These are phyloP conservation scores for Microplitis demolitor DNA, from an alignment of 1,140 invertebrate genomes.

Conservation along the genomic window DNA sequence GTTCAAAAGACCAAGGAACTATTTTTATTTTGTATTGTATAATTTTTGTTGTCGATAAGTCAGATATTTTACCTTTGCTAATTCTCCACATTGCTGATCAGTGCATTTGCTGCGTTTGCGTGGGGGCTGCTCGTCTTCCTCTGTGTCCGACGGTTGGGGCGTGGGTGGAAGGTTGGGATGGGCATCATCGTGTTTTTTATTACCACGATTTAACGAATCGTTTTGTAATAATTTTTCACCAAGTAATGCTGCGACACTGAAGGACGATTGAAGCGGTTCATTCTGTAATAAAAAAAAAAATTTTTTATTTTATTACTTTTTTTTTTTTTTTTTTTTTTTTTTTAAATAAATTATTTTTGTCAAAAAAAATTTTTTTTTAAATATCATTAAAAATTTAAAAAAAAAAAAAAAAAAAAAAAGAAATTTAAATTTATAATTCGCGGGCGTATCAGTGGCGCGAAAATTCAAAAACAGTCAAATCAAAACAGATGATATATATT, in stretches of 20 bases:
- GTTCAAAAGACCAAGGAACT: not conserved
- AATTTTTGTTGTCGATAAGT: not conserved
- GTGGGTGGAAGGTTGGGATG: constrained; percentile 53
- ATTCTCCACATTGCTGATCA: constrained; percentile 43
- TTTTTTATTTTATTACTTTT: not conserved
- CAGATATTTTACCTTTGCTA: constrained; percentile 51
- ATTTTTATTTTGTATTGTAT: no score
- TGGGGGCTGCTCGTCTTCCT: constrained; percentile 57
- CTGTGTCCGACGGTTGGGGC: constrained; percentile 62
- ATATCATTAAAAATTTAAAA: not conserved
- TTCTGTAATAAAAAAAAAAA: constrained; percentile 42
- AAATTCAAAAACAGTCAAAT: constrained; percentile 29
- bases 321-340: not conserved
- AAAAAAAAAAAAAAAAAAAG: no score
- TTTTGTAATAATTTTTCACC: constrained; percentile 45
- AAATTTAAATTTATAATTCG: constrained; percentile 39
- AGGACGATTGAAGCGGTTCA: constrained; percentile 52
- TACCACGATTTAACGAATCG: not conserved
- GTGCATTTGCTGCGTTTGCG: constrained; percentile 43
- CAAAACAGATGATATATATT: constrained; percentile 3
- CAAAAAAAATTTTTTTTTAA: not conserved
- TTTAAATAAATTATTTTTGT: no score
- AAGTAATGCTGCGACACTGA: constrained; percentile 55
- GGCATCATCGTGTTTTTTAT: constrained; percentile 8
- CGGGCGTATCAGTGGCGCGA: constrained; percentile 32